Conservation (phyloP, 2,888 invertebrate species). For the Oithona nana region DNA sequence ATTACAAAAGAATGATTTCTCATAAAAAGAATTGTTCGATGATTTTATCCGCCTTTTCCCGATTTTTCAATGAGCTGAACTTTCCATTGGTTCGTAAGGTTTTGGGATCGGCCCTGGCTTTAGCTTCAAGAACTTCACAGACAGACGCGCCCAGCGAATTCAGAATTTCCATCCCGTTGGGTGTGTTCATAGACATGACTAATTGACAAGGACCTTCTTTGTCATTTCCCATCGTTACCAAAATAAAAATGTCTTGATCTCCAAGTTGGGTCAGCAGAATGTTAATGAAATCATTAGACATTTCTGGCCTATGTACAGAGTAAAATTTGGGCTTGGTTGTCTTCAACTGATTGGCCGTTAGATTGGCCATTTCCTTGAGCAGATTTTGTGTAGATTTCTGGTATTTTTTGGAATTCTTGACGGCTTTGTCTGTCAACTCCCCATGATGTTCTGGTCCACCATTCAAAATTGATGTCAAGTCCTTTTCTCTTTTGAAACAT, state of each 20-base stretch:
- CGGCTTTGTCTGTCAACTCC: slow-evolving; percentile 50
- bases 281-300: background rate
- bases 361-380: slow-evolving; percentile 45
- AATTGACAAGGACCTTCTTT: background rate
- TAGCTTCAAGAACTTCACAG: background rate
- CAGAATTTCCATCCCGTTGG: background rate
- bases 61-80: background rate
- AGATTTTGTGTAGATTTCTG: slow-evolving; percentile 26
- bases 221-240: background rate
- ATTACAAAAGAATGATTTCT: too few relatives aligned
- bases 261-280: background rate
- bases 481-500: slow-evolving; percentile 45
- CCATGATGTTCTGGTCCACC: slow-evolving; percentile 48
- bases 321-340: background rate
- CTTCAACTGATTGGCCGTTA: slow-evolving; percentile 35
- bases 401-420: slow-evolving; percentile 42
- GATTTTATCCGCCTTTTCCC: background rate
- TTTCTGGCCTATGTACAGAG: background rate
- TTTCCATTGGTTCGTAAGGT: background rate
- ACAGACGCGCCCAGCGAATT: background rate
- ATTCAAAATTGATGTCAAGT: slow-evolving; percentile 49
- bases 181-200: background rate
- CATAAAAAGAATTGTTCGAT: background rate
- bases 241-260: background rate
- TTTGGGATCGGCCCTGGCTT: background rate